Evolutionary conservation across 2,888 invertebrate species (phyloP).

Genomic region (Orthosia gothica): DNA sequence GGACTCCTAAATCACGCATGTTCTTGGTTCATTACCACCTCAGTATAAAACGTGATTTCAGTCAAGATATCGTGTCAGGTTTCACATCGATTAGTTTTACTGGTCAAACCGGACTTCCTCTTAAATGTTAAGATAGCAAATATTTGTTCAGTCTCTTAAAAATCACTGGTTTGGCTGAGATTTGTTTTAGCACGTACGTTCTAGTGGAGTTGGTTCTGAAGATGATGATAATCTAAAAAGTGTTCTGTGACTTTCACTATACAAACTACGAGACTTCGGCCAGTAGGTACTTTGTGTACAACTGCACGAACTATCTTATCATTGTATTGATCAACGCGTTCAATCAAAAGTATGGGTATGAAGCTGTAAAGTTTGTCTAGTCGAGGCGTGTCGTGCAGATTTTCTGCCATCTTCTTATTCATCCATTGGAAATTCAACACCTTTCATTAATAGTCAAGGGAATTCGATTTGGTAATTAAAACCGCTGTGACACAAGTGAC

Average conservation of each 20-base stretch:
- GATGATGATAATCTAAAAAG: conserved; percentile 19
- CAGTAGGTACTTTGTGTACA: background rate
- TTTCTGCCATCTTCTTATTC: conserved; percentile 7
- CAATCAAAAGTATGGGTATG: background rate
- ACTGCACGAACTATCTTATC: conserved; percentile 1
- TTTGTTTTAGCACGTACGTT: conserved; percentile 3
- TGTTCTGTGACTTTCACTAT: conserved; percentile 25
- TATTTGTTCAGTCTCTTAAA: conserved; percentile 21
- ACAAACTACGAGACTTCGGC: background rate
- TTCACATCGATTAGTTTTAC: conserved; percentile 40
- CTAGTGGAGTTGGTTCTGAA: background rate
- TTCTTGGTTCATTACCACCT: conserved; percentile 34
- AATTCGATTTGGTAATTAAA: conserved; percentile 70
- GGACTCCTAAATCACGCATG: conserved; percentile 13
- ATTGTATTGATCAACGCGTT: background rate
- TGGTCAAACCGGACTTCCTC: conserved; percentile 59
- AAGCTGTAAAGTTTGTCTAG: too few relatives aligned
- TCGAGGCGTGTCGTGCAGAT: background rate
- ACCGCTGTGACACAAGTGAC: conserved; percentile 74
- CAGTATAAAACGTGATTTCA: conserved; percentile 18
- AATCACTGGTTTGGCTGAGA: conserved; percentile 9
- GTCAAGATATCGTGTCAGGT: conserved; percentile 39
- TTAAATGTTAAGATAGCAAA: conserved; percentile 13
- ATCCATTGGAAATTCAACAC: background rate
- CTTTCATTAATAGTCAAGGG: conserved; percentile 30